phyloP scores from a whole-genome alignment of 2,113 vertebrate genomes.

The Perca flavescens region DNA sequence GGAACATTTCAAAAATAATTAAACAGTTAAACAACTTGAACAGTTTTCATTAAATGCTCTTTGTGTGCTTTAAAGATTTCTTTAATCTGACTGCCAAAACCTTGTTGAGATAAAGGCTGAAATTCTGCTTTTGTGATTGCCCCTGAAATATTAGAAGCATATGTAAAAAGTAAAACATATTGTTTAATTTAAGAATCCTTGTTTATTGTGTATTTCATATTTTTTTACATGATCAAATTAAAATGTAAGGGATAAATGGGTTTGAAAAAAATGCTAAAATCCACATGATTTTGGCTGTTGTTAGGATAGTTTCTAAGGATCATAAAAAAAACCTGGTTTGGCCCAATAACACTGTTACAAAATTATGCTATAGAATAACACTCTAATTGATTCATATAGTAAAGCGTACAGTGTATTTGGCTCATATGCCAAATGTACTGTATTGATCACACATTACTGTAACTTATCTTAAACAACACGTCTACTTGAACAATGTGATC shows the following conservation, averaged over 20 bases:
- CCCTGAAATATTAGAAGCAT: background rate
- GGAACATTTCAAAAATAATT: background rate
- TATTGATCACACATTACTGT: background rate
- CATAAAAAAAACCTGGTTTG: background rate
- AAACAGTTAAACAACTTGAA: background rate
- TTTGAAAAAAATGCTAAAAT: background rate
- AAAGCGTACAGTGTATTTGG: background rate
- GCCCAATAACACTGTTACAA: background rate
- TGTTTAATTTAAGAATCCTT: background rate
- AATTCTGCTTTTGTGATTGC: background rate
- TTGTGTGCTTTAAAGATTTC: background rate
- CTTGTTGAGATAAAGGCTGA: background rate
- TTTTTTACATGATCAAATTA: background rate
- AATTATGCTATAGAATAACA: background rate
- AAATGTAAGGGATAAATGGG: background rate
- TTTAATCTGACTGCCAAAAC: background rate
- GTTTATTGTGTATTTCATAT: background rate
- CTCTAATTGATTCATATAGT: background rate
- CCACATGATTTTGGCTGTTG: background rate
- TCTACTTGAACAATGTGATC: background rate
- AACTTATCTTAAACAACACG: background rate
- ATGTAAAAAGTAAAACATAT: background rate
- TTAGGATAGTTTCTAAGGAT: background rate
- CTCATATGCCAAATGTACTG: background rate
- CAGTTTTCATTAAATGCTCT: background rate